Percentiles rank a stretch among this genome's conserved stretches.
These are phyloP conservation scores for Drosophila albomicans DNA, from an alignment of 1,140 invertebrate species.

Conservation along the genomic window DNA sequence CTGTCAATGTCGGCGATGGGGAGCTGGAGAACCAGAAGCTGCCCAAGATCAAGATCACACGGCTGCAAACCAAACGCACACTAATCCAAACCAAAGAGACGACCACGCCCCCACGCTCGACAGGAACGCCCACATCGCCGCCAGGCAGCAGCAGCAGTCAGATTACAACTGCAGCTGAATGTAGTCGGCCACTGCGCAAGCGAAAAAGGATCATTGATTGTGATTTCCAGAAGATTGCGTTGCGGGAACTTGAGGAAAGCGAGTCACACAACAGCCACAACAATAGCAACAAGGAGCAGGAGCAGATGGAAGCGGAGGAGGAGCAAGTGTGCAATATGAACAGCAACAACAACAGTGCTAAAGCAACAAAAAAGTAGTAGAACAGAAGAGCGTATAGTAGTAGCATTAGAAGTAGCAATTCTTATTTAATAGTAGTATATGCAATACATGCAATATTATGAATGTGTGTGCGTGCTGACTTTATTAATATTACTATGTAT, in stretches of 20 bases:
- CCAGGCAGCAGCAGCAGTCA: not conserved
- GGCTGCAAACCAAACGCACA: conserved; percentile 86
- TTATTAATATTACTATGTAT: conserved; percentile 12
- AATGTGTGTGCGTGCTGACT: conserved; percentile 41
- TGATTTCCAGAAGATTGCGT: conserved; percentile 79
- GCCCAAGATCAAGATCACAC: conserved; percentile 87
- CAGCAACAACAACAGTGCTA: conserved; percentile 63
- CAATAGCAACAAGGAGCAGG: conserved; percentile 10
- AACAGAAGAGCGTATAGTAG: conserved; percentile 11
- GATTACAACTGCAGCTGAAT: conserved; percentile 79
- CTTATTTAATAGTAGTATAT: conserved; percentile 40
- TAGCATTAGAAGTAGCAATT: conserved; percentile 33
- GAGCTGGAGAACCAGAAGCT: conserved; percentile 85
- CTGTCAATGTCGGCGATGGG: not conserved
- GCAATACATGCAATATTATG: conserved; percentile 10
- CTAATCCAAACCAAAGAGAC: conserved; percentile 84
- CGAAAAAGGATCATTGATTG: conserved; percentile 85
- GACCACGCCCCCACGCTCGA: not conserved
- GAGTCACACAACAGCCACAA: conserved; percentile 12
- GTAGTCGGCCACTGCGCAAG: conserved; percentile 87
- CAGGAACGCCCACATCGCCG: conserved; percentile 20
- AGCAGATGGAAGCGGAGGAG: conserved; percentile 23
- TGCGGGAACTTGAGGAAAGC: conserved; percentile 64
- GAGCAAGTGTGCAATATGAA: conserved; percentile 64
- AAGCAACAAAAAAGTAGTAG: conserved; percentile 67